These are phyloP conservation scores for Triops cancriformis DNA, from an alignment of 1,140 invertebrate genomes.

Conservation along the genomic window DNA sequence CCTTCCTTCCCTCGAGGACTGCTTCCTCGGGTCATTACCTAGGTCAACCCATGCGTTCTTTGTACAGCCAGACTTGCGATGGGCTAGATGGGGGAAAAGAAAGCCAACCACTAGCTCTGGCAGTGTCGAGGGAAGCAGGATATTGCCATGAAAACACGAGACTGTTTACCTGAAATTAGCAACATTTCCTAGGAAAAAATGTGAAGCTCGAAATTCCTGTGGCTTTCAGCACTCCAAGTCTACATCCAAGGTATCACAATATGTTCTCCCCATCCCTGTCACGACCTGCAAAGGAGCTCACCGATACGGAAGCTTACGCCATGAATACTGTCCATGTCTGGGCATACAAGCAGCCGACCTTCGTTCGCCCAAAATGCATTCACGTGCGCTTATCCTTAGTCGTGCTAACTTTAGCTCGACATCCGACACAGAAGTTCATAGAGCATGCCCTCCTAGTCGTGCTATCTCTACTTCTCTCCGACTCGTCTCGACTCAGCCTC, in stretches of 20 bases:
- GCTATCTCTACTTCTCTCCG: neutral
- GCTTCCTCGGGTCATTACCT: neutral
- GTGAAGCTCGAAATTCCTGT: neutral
- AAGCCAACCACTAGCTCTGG: too few species aligned
- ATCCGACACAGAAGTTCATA: neutral
- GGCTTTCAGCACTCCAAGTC: neutral
- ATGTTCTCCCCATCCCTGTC: neutral
- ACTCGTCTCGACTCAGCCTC: too few species aligned
- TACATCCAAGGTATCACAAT: neutral
- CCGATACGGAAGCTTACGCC: neutral
- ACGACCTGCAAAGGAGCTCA: neutral
- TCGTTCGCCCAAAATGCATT: neutral
- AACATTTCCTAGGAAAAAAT: neutral
- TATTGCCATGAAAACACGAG: neutral
- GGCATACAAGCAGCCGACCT: neutral
- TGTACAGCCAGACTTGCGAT: neutral
- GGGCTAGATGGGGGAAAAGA: too few species aligned
- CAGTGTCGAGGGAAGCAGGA: neutral
- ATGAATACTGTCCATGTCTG: neutral
- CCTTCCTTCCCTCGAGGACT: neutral
- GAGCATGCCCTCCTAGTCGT: neutral
- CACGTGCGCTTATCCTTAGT: neutral
- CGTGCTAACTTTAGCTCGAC: neutral
- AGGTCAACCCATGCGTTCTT: neutral
- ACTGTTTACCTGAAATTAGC: neutral